A percentile compares a stretch with the other conserved stretches of the same genome.
Conservation (phyloP, 2,113 vertebrate genomes). For the Apaloderma vittatum region DNA sequence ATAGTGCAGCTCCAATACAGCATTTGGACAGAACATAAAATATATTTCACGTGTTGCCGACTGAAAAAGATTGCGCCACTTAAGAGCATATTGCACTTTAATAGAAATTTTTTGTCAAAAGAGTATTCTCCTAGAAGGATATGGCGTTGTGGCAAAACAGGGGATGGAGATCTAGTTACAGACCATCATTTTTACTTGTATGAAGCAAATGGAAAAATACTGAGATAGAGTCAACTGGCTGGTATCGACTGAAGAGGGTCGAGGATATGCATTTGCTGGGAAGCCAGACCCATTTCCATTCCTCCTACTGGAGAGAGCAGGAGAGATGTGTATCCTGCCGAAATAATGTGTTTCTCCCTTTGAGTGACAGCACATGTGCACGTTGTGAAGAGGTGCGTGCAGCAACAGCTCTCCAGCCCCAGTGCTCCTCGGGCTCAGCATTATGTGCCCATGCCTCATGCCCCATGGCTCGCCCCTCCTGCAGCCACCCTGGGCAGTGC, state of each 20-base stretch:
- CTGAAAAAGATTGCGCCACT: neutral
- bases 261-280: neutral
- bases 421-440: neutral
- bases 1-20: neutral
- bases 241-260: neutral
- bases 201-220: slow-evolving; percentile 9
- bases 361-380: neutral
- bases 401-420: neutral
- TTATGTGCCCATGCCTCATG: too few relatives aligned
- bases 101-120: slow-evolving; percentile 18
- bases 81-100: neutral
- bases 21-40: neutral
- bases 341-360: neutral
- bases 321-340: neutral
- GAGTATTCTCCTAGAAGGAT: neutral
- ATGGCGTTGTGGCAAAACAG: neutral
- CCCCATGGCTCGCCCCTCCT: too few relatives aligned
- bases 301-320: neutral
- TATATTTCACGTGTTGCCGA: neutral
- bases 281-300: neutral
- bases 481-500: fast-evolving
- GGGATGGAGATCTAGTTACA: neutral
- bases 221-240: neutral
- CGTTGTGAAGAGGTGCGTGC: neutral
- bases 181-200: neutral